phyloP scores from a whole-genome alignment of 2,888 invertebrate genomes.

The Melieria picta region DNA sequence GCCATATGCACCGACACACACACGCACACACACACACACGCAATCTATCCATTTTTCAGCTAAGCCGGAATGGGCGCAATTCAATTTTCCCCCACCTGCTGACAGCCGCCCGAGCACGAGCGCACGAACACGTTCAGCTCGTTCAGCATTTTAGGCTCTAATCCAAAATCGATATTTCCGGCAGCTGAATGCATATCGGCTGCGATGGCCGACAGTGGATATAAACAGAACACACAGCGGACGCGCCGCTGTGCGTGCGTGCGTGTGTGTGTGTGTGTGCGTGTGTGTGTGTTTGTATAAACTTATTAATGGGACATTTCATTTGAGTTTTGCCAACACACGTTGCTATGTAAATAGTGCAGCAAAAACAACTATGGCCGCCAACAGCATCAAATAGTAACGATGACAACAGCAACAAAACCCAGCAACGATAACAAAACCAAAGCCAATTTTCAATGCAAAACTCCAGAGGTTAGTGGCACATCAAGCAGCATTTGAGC shows the following conservation, averaged over 20 bases:
- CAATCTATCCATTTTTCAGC: background rate
- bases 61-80: conserved; percentile 43
- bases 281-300: background rate
- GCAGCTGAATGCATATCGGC: conserved; percentile 16
- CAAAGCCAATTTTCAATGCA: conserved; percentile 29
- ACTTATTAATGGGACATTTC: conserved; percentile 34
- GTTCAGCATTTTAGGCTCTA: conserved; percentile 27
- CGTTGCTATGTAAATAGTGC: conserved; percentile 30
- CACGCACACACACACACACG: too few relatives aligned
- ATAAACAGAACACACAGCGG: too few relatives aligned
- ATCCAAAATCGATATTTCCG: conserved; percentile 42
- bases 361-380: conserved; percentile 12
- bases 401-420: conserved; percentile 17
- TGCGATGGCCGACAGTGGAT: background rate
- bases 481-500: background rate
- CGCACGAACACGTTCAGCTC: background rate
- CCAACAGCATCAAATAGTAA: background rate
- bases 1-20: too few relatives aligned
- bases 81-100: conserved; percentile 35
- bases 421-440: conserved; percentile 16
- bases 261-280: background rate
- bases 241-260: background rate
- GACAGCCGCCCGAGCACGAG: conserved; percentile 14
- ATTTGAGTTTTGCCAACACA: conserved; percentile 26
- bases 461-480: conserved; percentile 36